phyloP scores from a whole-genome alignment of 2,888 invertebrate genomes.

The Drosophila cyrtoloma region DNA sequence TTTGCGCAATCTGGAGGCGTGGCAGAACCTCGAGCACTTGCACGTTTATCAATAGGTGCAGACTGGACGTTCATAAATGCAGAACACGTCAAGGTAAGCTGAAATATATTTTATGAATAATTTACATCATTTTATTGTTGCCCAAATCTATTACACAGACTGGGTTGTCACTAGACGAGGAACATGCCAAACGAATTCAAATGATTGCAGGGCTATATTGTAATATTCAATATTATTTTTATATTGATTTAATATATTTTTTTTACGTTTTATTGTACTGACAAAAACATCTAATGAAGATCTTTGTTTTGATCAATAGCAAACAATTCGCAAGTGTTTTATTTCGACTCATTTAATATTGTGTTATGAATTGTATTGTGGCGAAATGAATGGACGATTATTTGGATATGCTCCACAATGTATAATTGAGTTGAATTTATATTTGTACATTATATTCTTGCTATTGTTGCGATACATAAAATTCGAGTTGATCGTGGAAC shows the following conservation, averaged over 20 bases:
- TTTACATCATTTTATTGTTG: neutral
- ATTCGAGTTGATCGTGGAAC: neutral
- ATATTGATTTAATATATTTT: no score
- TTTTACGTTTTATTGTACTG: no score
- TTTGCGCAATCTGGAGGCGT: neutral
- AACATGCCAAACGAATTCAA: neutral
- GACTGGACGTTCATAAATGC: no score
- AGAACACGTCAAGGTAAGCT: neutral
- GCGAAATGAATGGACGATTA: neutral
- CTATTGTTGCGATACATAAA: neutral
- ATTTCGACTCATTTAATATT: fast-evolving
- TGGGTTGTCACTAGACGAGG: neutral
- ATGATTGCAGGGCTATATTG: neutral
- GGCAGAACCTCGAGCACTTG: neutral
- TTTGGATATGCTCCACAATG: neutral
- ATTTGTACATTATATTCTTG: neutral
- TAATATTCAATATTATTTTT: no score
- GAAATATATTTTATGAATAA: neutral
- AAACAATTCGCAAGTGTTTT: neutral
- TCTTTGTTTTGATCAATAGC: neutral
- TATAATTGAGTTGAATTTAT: neutral
- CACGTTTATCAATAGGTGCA: neutral
- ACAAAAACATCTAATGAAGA: no score
- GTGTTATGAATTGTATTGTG: neutral
- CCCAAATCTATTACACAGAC: neutral